Percentiles rank a stretch among this genome's conserved stretches.
Conservation (phyloP, 2,797 vertebrate genomes). For the Sebastes dallii region DNA sequence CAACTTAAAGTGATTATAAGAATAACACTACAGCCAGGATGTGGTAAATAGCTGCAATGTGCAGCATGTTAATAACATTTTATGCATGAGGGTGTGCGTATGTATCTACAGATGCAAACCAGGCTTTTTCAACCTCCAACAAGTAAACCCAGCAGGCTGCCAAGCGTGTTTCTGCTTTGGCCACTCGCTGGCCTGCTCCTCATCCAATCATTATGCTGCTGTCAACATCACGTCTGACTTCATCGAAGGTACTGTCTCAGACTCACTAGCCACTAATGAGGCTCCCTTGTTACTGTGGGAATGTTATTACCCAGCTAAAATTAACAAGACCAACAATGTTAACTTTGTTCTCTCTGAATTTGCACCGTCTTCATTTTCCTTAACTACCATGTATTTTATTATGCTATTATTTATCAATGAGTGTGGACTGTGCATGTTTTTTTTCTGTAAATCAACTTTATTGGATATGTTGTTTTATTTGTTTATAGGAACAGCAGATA, state of each 20-base stretch:
- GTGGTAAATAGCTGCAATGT: constrained; percentile 27
- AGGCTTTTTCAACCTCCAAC: constrained; percentile 88
- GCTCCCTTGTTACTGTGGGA: neutral
- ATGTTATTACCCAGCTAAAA: neutral
- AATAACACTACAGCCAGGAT: constrained; percentile 6
- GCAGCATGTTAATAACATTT: constrained; percentile 34
- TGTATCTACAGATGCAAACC: constrained; percentile 87
- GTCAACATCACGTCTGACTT: constrained; percentile 84
- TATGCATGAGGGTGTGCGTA: constrained; percentile 28
- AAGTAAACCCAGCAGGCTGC: constrained; percentile 83
- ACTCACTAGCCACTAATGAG: neutral
- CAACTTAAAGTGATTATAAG: constrained; percentile 38
- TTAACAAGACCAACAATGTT: constrained; percentile 9
- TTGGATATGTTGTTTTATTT: neutral
- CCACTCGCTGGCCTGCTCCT: constrained; percentile 87
- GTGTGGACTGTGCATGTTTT: neutral
- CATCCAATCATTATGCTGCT: constrained; percentile 73
- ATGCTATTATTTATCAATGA: neutral
- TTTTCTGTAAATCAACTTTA: neutral
- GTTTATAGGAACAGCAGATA: neutral
- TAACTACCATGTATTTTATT: neutral
- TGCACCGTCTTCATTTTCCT: neutral
- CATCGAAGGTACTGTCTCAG: constrained; percentile 80
- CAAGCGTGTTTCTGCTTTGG: constrained; percentile 91
- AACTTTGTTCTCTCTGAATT: neutral